phyloP scores from a whole-genome alignment of 2,113 vertebrate genomes.

The Cololabis saira region DNA sequence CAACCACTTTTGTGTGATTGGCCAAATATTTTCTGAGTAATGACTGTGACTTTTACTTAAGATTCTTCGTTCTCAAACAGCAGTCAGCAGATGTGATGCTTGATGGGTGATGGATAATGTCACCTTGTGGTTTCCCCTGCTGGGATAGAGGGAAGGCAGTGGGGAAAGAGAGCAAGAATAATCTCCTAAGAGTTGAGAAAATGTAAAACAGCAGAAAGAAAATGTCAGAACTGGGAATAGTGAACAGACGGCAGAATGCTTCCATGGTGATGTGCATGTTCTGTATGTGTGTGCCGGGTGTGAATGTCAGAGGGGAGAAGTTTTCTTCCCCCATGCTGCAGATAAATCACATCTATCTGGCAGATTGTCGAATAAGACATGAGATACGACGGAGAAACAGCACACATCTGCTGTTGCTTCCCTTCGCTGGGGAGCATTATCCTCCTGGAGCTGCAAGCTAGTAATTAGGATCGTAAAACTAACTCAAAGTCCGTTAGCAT shows the following conservation, averaged over 20 bases:
- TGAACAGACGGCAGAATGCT: constrained; percentile 70
- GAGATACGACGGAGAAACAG: constrained; percentile 64
- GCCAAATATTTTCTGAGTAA: constrained; percentile 15
- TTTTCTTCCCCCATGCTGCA: constrained; percentile 49
- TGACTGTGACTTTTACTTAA: constrained; percentile 37
- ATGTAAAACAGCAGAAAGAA: constrained; percentile 60
- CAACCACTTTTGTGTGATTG: constrained; percentile 16
- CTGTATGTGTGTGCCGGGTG: constrained; percentile 50
- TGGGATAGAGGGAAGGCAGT: constrained; percentile 31
- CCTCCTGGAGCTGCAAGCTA: constrained; percentile 55
- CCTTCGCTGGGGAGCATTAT: constrained; percentile 56
- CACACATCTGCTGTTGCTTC: constrained; percentile 76
- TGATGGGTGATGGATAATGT: constrained; percentile 73
- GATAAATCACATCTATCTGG: constrained; percentile 77
- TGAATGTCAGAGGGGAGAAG: constrained; percentile 68
- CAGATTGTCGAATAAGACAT: constrained; percentile 66
- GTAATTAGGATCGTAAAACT: constrained; percentile 69
- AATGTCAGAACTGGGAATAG: constrained; percentile 75
- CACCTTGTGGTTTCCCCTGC: constrained; percentile 70
- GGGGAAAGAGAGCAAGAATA: constrained; percentile 40
- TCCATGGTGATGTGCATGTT: constrained; percentile 42
- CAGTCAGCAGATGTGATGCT: constrained; percentile 61
- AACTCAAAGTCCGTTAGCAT: constrained; percentile 53
- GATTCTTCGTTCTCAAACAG: constrained; percentile 42
- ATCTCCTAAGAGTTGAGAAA: constrained; percentile 54